Percentiles rank a stretch among this genome's conserved stretches.
Conservation (phyloP, 2,888 invertebrate species). For the Drosophila algonquin region DNA sequence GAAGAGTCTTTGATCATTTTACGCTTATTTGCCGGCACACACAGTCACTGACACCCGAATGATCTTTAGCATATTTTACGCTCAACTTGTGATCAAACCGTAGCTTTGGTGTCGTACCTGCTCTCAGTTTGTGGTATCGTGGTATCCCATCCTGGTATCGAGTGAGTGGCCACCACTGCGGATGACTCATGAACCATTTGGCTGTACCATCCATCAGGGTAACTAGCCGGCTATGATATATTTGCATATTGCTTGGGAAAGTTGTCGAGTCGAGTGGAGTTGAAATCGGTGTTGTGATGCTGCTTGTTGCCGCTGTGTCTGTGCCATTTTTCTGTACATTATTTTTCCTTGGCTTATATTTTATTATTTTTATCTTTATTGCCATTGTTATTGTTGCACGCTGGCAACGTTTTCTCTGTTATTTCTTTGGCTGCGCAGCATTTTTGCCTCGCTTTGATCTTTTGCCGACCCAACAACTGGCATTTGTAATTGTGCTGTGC, state of each 20-base stretch:
- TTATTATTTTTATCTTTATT: slow-evolving; percentile 62
- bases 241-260: slow-evolving; percentile 77
- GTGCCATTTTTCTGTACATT: slow-evolving; percentile 58
- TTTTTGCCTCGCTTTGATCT: slow-evolving; percentile 65
- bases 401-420: slow-evolving; percentile 67
- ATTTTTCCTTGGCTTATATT: slow-evolving; percentile 64
- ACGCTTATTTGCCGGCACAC: slow-evolving; percentile 74
- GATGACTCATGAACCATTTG: slow-evolving; percentile 73
- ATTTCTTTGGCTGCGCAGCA: slow-evolving; percentile 54
- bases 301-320: slow-evolving; percentile 40
- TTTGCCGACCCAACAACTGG: slow-evolving; percentile 67
- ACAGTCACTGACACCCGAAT: slow-evolving; percentile 68
- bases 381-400: slow-evolving; percentile 60
- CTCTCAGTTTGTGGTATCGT: slow-evolving; percentile 16
- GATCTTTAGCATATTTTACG: slow-evolving; percentile 80
- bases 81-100: slow-evolving; percentile 80
- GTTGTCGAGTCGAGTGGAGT: slow-evolving; percentile 41
- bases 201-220: slow-evolving; percentile 74
- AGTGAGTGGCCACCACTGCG: slow-evolving; percentile 25
- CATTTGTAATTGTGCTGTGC: slow-evolving; percentile 66
- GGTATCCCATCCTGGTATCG: slow-evolving; percentile 9
- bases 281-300: slow-evolving; percentile 12
- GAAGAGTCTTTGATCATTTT: slow-evolving; percentile 83
- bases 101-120: slow-evolving; percentile 76
- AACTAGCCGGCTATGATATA: slow-evolving; percentile 73